Evolutionary conservation across 2,888 invertebrate genomes (phyloP).

Genomic region (Sarcophaga subvicina): DNA sequence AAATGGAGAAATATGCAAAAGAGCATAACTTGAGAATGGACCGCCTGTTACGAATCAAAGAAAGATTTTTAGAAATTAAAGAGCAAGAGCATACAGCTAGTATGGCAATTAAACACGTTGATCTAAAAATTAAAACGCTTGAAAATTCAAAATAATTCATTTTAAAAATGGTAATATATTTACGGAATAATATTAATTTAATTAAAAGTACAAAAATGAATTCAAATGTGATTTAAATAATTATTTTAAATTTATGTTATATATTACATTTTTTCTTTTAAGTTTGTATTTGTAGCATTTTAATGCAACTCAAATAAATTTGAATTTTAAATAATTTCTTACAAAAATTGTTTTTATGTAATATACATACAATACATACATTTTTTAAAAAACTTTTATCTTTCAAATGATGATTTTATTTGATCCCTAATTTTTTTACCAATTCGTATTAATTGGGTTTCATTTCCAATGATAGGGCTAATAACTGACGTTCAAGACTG

Average conservation of each 20-base stretch:
- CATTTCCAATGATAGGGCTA: not conserved
- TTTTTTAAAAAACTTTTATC: not conserved
- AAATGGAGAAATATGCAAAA: not conserved
- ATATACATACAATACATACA: no score
- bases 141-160: not conserved
- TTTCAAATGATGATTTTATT: not conserved
- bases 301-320: not conserved
- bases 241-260: no score
- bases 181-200: not conserved
- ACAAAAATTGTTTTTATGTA: not conserved
- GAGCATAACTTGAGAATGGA: not conserved
- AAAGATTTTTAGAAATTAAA: slow-evolving; percentile 1
- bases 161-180: not conserved
- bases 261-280: no score
- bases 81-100: not conserved
- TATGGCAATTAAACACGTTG: not conserved
- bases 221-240: not conserved
- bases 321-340: not conserved
- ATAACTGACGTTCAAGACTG: not conserved
- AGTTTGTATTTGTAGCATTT: not conserved
- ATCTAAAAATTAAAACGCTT: not conserved
- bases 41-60: not conserved
- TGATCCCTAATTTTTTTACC: no score
- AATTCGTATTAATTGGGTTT: not conserved
- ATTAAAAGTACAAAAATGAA: not conserved